phyloP scores from a whole-genome alignment of 2,797 vertebrate species.

The Emydoidea blandingii region DNA sequence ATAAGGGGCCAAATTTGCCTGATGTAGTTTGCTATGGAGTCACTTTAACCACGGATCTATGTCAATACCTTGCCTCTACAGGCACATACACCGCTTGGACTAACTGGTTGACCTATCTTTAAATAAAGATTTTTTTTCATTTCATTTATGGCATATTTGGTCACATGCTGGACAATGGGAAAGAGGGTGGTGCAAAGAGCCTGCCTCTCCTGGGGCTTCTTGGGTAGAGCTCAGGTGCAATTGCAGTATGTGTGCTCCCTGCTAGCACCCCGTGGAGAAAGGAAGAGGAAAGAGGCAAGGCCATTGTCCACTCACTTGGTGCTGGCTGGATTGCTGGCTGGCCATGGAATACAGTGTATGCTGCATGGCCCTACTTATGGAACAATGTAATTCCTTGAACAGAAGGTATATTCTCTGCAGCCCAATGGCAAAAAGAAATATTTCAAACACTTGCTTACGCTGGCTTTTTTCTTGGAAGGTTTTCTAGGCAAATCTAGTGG shows the following conservation, averaged over 20 bases:
- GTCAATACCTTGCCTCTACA: background rate
- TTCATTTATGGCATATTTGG: accelerated
- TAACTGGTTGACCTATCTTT: accelerated
- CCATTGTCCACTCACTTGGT: background rate
- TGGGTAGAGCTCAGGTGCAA: background rate
- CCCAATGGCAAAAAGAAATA: background rate
- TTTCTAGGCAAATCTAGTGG: background rate
- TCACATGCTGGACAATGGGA: accelerated
- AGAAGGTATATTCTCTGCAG: background rate
- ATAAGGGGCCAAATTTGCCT: background rate
- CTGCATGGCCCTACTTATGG: background rate
- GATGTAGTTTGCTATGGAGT: background rate
- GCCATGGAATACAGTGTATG: background rate
- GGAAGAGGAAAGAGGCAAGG: background rate
- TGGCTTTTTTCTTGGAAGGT: background rate
- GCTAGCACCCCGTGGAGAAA: background rate
- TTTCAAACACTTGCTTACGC: background rate
- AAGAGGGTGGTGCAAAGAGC: background rate
- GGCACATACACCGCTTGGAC: accelerated
- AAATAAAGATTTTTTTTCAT: accelerated
- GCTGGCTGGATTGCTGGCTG: background rate
- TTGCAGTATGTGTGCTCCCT: background rate
- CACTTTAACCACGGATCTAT: no score
- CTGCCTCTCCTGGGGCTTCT: background rate
- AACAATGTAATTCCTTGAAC: background rate